Evolutionary conservation across 1,140 invertebrate species (phyloP).

Genomic region (Lutraria rhynchaena): DNA sequence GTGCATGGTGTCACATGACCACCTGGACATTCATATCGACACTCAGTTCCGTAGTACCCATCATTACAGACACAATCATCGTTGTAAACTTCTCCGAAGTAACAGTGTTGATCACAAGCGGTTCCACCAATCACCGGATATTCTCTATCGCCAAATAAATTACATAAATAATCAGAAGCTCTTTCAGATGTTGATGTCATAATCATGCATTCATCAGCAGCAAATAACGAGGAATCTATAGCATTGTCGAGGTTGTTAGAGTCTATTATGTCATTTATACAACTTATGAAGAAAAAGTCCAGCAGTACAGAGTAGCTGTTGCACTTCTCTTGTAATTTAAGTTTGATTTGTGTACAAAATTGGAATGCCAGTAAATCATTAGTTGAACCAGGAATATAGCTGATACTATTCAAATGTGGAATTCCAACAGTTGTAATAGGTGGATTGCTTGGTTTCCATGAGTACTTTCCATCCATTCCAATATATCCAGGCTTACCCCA

Average conservation of each 20-base stretch:
- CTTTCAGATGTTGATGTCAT: not conserved
- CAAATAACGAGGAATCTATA: constrained; percentile 22
- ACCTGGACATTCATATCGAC: constrained; percentile 48
- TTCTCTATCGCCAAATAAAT: constrained; percentile 22
- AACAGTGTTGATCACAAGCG: constrained; percentile 23
- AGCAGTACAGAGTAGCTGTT: not conserved
- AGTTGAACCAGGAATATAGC: not conserved
- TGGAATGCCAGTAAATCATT: not conserved
- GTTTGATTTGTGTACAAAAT: not conserved
- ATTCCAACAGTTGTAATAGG: constrained; percentile 35
- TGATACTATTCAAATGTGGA: constrained; percentile 11
- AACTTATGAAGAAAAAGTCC: constrained; percentile 23
- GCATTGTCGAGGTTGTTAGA: constrained; percentile 17
- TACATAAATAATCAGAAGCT: constrained; percentile 29
- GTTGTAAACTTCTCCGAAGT: constrained; percentile 22
- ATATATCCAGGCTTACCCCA: constrained; percentile 10
- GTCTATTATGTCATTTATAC: constrained; percentile 29
- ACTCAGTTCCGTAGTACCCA: constrained; percentile 46
- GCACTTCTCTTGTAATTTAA: not conserved
- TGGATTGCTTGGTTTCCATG: constrained; percentile 29
- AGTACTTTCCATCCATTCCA: constrained; percentile 1
- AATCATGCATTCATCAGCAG: constrained; percentile 3
- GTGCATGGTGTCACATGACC: constrained; percentile 42
- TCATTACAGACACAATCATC: constrained; percentile 22
- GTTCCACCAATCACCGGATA: constrained; percentile 34